Conservation (phyloP, 2,797 vertebrate species). For the Anguilla marmorata region DNA sequence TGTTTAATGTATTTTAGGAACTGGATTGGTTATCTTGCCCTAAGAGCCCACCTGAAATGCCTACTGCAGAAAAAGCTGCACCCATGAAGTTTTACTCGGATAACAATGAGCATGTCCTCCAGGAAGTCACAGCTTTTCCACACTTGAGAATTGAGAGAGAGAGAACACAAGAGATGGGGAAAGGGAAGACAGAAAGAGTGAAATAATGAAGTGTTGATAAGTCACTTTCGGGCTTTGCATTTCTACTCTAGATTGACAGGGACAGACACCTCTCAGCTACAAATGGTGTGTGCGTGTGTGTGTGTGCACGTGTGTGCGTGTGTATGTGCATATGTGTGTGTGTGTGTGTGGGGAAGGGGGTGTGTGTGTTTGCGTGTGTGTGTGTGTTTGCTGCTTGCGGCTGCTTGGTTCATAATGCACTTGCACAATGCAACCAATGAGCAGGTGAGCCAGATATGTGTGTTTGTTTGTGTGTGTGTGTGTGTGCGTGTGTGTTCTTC, state of each 20-base stretch:
- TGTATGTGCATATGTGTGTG: conserved; percentile 1
- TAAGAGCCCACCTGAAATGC: not conserved
- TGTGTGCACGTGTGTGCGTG: conserved; percentile 26
- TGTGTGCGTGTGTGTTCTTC: conserved; percentile 14
- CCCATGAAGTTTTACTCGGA: not conserved
- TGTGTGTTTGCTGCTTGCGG: not conserved
- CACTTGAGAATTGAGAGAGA: not conserved
- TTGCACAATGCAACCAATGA: not conserved
- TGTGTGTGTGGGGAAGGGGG: not conserved
- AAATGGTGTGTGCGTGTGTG: conserved; percentile 9
- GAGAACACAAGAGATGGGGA: not conserved
- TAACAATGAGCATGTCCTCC: not conserved
- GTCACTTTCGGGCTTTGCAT: not conserved
- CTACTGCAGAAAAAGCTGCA: not conserved
- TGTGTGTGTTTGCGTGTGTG: conserved; percentile 29
- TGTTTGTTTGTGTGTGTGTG: conserved; percentile 24
- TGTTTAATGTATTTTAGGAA: not conserved
- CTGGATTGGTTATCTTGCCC: not conserved
- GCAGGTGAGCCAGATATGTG: not conserved
- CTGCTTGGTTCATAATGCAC: not conserved
- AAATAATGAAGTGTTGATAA: not conserved
- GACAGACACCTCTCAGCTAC: not conserved
- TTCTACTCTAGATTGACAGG: not conserved
- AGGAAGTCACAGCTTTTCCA: not conserved
- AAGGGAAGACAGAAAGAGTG: not conserved